Percentiles rank a stretch among this genome's conserved stretches.
phyloP scores from a whole-genome alignment of 2,797 vertebrate species.

The Eulemur coronatus region DNA sequence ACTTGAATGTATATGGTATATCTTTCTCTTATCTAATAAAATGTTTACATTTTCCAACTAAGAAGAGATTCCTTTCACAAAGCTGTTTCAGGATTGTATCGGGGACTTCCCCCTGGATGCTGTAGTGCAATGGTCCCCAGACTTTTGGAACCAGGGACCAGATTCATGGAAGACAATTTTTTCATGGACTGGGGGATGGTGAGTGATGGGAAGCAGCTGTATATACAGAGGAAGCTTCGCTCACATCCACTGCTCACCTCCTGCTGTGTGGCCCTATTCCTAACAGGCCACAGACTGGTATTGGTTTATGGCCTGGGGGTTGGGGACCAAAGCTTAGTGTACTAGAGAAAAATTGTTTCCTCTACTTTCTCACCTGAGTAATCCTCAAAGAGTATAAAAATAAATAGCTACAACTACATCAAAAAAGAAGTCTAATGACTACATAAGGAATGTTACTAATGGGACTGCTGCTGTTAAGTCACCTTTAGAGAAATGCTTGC shows the following conservation, averaged over 20 bases:
- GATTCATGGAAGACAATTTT: too few species aligned
- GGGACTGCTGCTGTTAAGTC: not conserved
- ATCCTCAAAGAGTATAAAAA: not conserved
- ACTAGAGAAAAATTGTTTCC: not conserved
- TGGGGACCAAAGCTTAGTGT: not conserved
- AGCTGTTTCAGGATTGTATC: not conserved
- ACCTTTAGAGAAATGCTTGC: not conserved
- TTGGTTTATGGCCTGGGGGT: too few species aligned
- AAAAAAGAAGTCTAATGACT: slow-evolving; percentile 28
- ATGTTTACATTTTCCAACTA: not conserved
- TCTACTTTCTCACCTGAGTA: slow-evolving; percentile 9
- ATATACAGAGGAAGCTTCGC: too few species aligned
- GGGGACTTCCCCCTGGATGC: not conserved
- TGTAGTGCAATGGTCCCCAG: not conserved
- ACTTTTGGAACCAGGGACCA: too few species aligned
- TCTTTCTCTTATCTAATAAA: not conserved
- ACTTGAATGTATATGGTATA: not conserved
- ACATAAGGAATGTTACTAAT: not conserved
- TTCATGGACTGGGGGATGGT: too few species aligned
- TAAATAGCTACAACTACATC: not conserved
- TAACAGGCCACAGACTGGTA: too few species aligned
- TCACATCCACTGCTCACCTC: too few species aligned
- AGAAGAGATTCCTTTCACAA: not conserved
- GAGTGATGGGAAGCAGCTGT: too few species aligned
- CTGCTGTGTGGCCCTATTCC: too few species aligned